phyloP scores from a whole-genome alignment of 2,797 vertebrate genomes.

The Hippopotamyrus pictus region DNA sequence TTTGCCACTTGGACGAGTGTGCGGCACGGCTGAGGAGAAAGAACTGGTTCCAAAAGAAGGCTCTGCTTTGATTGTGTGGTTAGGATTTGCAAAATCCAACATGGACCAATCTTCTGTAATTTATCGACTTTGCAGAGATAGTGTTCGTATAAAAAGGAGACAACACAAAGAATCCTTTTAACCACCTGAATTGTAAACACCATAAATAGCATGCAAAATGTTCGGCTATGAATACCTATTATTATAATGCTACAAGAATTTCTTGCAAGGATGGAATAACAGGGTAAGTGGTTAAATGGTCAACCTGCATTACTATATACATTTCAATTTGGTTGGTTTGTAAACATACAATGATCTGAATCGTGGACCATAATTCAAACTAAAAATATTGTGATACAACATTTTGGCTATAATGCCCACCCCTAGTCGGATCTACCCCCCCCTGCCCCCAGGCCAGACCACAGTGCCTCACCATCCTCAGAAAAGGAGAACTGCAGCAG shows the following conservation, averaged over 20 bases:
- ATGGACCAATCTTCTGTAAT: not conserved
- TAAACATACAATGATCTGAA: too few species aligned
- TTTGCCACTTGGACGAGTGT: not conserved
- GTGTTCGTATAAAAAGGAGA: not conserved
- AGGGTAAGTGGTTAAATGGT: not conserved
- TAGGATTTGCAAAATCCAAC: not conserved
- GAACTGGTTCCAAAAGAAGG: not conserved
- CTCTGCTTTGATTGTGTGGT: not conserved
- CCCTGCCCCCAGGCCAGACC: not conserved
- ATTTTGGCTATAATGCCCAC: too few species aligned
- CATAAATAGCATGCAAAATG: not conserved
- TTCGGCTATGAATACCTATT: not conserved
- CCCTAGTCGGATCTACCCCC: not conserved
- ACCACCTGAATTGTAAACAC: not conserved
- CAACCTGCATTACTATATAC: too few species aligned
- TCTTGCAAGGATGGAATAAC: not conserved
- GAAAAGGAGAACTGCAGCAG: slow-evolving; percentile 93
- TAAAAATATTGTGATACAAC: too few species aligned
- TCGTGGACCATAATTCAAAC: too few species aligned
- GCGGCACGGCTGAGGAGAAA: not conserved
- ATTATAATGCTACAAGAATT: not conserved
- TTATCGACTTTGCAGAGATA: not conserved
- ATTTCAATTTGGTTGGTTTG: too few species aligned
- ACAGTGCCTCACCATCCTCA: slow-evolving; percentile 77
- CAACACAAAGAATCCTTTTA: not conserved